A percentile compares a stretch with the other conserved stretches of the same genome.
Conservation (phyloP, 2,888 invertebrate species). For the Apamea sordens region DNA sequence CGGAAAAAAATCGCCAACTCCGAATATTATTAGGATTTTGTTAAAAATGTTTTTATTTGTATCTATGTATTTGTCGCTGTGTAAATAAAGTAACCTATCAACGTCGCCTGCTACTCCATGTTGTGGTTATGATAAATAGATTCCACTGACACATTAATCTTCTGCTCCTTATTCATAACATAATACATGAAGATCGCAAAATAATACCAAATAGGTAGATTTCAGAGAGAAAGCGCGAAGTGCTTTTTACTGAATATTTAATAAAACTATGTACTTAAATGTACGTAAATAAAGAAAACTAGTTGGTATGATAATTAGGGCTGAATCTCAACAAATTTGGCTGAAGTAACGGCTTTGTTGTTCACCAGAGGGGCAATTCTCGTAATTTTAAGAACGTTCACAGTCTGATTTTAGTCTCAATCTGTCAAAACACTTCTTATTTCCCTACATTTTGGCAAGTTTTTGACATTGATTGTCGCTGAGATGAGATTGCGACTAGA, state of each 20-base stretch:
- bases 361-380: background rate
- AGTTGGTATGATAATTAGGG: background rate
- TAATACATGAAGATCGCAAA: background rate
- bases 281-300: background rate
- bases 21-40: background rate
- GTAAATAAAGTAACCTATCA: constrained; percentile 14
- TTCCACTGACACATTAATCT: constrained; percentile 29
- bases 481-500: too few species aligned
- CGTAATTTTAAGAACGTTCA: too few species aligned
- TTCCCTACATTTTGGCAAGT: too few species aligned
- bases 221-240: background rate
- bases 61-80: background rate
- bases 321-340: background rate
- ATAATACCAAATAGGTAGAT: background rate
- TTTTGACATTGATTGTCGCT: too few species aligned
- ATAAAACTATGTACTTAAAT: background rate
- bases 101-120: constrained; percentile 8
- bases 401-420: too few species aligned
- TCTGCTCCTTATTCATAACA: constrained; percentile 16
- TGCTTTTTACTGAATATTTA: background rate
- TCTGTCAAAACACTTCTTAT: too few species aligned
- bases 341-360: background rate
- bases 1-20: too few species aligned
- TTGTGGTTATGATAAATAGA: constrained; percentile 33
- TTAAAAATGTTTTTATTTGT: background rate